Percentiles rank a stretch among this genome's conserved stretches.
Evolutionary conservation across 2,797 vertebrate species (phyloP).

Genomic region (Pampus argenteus): DNA sequence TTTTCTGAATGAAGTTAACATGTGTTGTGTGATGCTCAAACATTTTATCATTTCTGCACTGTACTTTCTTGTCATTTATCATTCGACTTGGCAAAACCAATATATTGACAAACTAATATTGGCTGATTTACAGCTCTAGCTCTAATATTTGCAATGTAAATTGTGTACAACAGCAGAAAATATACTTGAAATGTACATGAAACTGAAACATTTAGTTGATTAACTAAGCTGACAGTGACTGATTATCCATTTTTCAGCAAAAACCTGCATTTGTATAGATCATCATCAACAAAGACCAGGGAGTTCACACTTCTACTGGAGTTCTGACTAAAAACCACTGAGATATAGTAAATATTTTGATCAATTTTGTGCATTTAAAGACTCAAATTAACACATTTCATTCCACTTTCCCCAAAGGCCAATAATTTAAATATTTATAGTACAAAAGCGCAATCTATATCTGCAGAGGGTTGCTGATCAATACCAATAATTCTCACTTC

Average conservation of each 20-base stretch:
- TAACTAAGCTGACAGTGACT: too few species aligned
- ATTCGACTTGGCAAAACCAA: background rate
- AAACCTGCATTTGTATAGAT: too few species aligned
- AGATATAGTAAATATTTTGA: slow-evolving; percentile 9
- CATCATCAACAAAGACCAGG: background rate
- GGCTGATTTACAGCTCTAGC: too few species aligned
- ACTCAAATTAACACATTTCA: slow-evolving; percentile 11
- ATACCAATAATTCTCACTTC: slow-evolving; percentile 58
- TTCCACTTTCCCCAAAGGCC: slow-evolving; percentile 16
- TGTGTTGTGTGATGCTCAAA: background rate
- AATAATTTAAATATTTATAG: slow-evolving; percentile 37
- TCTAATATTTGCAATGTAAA: too few species aligned
- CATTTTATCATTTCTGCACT: too few species aligned
- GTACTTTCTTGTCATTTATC: background rate
- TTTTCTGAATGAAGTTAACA: background rate
- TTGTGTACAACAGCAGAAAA: too few species aligned
- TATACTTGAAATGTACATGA: background rate
- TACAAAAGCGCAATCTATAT: slow-evolving; percentile 19
- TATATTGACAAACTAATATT: too few species aligned
- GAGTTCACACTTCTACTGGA: background rate
- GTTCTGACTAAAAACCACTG: background rate
- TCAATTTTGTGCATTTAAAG: slow-evolving; percentile 19
- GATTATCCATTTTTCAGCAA: background rate
- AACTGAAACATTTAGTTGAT: background rate
- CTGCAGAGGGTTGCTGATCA: slow-evolving; percentile 38